These are phyloP conservation scores for Actinemys pallida DNA, from an alignment of 2,113 vertebrate species.

Conservation along the genomic window DNA sequence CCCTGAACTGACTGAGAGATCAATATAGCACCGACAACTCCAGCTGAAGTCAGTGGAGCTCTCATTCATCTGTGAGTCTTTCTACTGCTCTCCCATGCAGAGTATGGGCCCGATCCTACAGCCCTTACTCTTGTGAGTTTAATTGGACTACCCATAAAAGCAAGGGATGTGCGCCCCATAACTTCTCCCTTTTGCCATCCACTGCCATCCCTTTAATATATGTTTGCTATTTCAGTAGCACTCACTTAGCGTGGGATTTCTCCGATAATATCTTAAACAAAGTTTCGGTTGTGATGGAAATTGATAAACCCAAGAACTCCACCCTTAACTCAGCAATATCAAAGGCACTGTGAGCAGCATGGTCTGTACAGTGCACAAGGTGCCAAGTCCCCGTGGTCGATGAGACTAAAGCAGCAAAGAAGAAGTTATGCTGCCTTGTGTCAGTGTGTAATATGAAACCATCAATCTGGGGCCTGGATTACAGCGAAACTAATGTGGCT, in stretches of 20 bases:
- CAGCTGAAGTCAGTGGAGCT: not conserved
- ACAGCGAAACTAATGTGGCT: not conserved
- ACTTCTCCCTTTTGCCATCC: not conserved
- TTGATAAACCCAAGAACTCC: not conserved
- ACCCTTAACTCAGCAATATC: not conserved
- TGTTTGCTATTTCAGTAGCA: not conserved
- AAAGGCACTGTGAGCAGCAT: not conserved
- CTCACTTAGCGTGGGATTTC: too few species aligned
- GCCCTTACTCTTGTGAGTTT: not conserved
- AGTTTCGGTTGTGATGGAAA: not conserved
- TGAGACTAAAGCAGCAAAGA: not conserved
- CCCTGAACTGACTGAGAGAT: not conserved
- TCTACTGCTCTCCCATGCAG: not conserved
- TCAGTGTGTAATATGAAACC: not conserved
- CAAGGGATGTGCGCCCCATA: not conserved
- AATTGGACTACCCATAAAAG: not conserved
- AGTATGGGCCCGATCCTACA: not conserved
- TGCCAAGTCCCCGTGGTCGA: not conserved
- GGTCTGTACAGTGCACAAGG: rapidly evolving
- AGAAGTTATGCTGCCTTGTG: not conserved
- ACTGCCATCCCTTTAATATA: not conserved
- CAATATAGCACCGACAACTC: not conserved
- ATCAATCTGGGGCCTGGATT: not conserved
- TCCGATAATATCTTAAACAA: not conserved
- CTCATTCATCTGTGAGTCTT: not conserved